phyloP scores from a whole-genome alignment of 2,888 invertebrate species.

The Chouioia cunea region DNA sequence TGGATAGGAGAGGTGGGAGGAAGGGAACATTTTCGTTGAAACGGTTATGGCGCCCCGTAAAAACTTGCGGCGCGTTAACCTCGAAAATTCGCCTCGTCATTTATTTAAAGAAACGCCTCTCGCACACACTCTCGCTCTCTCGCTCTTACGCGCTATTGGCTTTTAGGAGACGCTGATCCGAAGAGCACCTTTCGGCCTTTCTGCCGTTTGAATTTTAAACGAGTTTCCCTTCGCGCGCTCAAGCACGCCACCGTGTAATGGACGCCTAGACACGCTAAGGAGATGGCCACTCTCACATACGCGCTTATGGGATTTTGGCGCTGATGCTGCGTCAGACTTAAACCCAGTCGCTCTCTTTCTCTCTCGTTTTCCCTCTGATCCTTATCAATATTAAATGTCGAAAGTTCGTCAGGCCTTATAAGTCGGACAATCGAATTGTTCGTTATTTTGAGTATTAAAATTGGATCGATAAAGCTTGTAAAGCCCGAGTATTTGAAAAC shows the following conservation, averaged over 20 bases:
- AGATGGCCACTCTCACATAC: too few relatives aligned
- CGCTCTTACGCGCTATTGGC: slow-evolving; percentile 18
- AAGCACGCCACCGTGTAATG: slow-evolving; percentile 15
- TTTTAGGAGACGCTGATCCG: slow-evolving; percentile 35
- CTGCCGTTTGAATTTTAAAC: slow-evolving; percentile 41
- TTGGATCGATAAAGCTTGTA: too few relatives aligned
- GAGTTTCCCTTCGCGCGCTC: neutral
- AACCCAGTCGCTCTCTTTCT: too few relatives aligned
- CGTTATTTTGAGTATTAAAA: too few relatives aligned
- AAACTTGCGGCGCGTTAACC: too few relatives aligned
- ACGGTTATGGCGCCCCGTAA: too few relatives aligned
- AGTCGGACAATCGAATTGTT: neutral
- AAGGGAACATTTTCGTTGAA: too few relatives aligned
- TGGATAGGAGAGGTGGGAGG: too few relatives aligned
- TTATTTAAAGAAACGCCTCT: slow-evolving; percentile 25
- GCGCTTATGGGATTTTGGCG: slow-evolving; percentile 27
- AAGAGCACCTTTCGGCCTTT: slow-evolving; percentile 6
- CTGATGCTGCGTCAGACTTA: neutral
- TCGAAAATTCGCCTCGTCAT: slow-evolving; percentile 20
- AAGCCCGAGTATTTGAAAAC: neutral
- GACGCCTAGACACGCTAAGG: neutral
- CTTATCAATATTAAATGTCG: slow-evolving; percentile 31
- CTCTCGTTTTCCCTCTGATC: too few relatives aligned
- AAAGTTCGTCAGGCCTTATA: too few relatives aligned
- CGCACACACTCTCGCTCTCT: too few relatives aligned